These are phyloP conservation scores for Lagopus muta DNA, from an alignment of 2,113 vertebrate genomes.

Conservation along the genomic window DNA sequence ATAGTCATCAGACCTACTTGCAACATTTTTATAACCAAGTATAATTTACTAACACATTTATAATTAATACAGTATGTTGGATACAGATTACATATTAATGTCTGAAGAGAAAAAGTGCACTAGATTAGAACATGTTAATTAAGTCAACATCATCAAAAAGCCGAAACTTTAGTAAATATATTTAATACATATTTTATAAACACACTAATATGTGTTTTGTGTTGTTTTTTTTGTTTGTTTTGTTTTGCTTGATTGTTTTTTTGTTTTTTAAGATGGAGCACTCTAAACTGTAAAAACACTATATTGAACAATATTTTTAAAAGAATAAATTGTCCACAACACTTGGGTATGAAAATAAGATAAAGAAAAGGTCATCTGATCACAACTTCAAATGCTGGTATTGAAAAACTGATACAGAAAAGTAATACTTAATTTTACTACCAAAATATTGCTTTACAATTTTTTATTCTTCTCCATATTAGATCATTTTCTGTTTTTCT, in stretches of 20 bases:
- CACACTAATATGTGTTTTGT: background rate
- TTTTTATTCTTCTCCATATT: constrained; percentile 62
- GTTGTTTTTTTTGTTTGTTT: too few relatives aligned
- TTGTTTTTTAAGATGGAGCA: background rate
- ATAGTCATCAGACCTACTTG: background rate
- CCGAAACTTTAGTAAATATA: background rate
- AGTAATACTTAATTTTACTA: background rate
- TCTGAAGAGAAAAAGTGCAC: background rate
- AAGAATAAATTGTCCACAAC: background rate
- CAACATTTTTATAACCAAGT: background rate
- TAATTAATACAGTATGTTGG: background rate
- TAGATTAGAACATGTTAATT: background rate
- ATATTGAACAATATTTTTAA: background rate
- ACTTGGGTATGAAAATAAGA: background rate
- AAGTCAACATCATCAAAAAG: background rate
- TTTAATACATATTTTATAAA: background rate
- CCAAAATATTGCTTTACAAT: constrained; percentile 28
- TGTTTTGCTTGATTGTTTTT: too few relatives aligned
- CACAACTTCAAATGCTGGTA: constrained; percentile 23
- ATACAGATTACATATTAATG: background rate
- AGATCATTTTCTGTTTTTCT: constrained; percentile 64
- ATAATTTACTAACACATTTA: background rate
- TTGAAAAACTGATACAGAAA: constrained; percentile 23
- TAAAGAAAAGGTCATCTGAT: background rate
- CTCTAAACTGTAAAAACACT: background rate